Evolutionary conservation across 2,113 vertebrate species (phyloP).

Genomic region (Python bivittatus): DNA sequence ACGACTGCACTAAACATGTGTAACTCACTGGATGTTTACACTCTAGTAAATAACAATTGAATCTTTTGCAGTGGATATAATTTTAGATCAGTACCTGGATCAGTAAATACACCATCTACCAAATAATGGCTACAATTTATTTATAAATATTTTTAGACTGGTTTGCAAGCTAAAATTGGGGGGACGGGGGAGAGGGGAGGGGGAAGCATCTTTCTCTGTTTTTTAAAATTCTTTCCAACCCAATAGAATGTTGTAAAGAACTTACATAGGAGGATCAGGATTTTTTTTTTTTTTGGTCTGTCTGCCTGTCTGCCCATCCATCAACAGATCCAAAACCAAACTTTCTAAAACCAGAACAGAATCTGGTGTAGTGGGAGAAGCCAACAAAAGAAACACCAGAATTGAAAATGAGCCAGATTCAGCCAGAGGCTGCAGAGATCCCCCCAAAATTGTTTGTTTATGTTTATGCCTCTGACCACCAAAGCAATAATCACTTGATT

Average conservation of each 20-base stretch:
- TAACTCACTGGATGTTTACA: constrained; percentile 34
- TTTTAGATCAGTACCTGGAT: constrained; percentile 57
- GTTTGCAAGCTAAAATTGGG: neutral
- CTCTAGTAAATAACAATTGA: constrained; percentile 47
- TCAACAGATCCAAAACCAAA: neutral
- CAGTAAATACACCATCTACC: constrained; percentile 46
- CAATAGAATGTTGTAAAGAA: neutral
- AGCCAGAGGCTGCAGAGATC: neutral
- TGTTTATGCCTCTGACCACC: neutral
- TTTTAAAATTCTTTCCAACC: neutral
- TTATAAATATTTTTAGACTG: neutral
- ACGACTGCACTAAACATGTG: constrained; percentile 41
- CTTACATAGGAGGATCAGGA: neutral
- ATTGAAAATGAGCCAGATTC: neutral
- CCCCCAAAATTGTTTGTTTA: too few species aligned
- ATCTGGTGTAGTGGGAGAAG: neutral
- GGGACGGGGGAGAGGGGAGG: too few species aligned
- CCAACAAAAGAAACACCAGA: neutral
- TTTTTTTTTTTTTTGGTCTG: neutral
- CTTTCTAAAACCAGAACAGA: neutral
- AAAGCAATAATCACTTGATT: constrained; percentile 2
- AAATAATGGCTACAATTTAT: constrained; percentile 13
- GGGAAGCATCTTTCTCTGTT: neutral
- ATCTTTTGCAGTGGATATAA: constrained; percentile 27
- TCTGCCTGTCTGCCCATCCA: neutral